Evolutionary conservation across 2,888 invertebrate genomes (phyloP), one percentile per base, ranked within the genome.

Genomic region (Callimorpha dominula): DNA sequence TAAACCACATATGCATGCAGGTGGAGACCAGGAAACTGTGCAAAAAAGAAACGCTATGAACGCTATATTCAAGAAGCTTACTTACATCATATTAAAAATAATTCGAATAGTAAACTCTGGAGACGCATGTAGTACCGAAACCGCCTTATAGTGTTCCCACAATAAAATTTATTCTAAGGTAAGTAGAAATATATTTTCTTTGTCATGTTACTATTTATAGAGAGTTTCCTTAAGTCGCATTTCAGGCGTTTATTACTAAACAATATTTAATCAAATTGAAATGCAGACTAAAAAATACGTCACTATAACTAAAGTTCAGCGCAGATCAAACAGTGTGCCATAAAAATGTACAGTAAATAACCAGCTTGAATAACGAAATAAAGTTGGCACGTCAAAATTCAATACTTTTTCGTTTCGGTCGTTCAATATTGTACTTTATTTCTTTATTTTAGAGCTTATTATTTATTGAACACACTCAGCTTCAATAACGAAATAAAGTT

Each of bases 201-300:
- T 67, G 75, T 73, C 70, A 74, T 72, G 68, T 71, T 71, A 71
- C 42, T 49, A 31, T 40, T 31, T 52, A 65, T 49, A 54, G 52
- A 57, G 31, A 40, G 63, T 52, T 40, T 42, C 66, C 68, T 49
- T 31, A 68, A 70, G 62, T 66, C 60, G 65, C 74, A 75, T 75
- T 79, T 72, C 71, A 65, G 71, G 64, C 68, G 69, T 76, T 68
- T 67, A 83, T 64, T 43, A 20, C 17, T 46, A 49, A 72, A 42
- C 15, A 57, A 67, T 8, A 71, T 72, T 74, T 72, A 75, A 69
- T 66, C 72, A 83, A 81, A 80, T 84, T 76, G 82, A 82, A 82
- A 82, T 82, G 82, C 82, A 84, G 76, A 77, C 78, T 77, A 79
- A 82, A 31, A 78, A 79, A 76, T 52, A 70, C 73, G 76, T 79